phyloP scores from a whole-genome alignment of 2,113 vertebrate genomes.

The Aptenodytes patagonicus region DNA sequence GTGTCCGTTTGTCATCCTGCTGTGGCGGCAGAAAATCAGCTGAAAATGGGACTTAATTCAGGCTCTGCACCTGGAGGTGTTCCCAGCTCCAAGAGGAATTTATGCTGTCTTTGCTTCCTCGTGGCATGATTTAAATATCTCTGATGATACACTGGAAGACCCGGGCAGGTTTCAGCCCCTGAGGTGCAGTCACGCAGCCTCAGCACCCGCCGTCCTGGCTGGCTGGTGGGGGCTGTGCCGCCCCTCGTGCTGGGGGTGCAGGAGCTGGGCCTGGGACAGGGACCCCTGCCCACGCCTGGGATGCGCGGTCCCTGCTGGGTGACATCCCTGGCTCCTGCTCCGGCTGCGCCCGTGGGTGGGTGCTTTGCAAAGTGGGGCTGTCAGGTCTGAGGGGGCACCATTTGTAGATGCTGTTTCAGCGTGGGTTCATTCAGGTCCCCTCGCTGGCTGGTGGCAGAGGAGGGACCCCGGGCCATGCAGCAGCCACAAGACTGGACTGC shows the following conservation, averaged over 20 bases:
- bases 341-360: rapidly evolving
- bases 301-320: rapidly evolving
- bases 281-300: not conserved
- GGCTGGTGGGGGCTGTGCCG: not conserved
- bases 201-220: rapidly evolving
- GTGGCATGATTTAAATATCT: not conserved
- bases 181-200: not conserved
- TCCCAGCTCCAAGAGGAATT: not conserved
- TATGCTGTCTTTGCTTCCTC: not conserved
- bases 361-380: not conserved
- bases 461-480: rapidly evolving
- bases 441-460: not conserved
- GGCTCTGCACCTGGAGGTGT: not conserved
- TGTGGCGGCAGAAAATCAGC: not conserved
- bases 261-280: not conserved
- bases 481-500: rapidly evolving
- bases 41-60: not conserved
- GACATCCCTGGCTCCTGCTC: rapidly evolving
- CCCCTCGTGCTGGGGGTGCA: rapidly evolving
- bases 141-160: not conserved
- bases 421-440: not conserved
- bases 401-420: not conserved
- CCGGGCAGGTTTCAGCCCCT: not conserved
- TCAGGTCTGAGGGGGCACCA: not conserved
- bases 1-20: not conserved